These are phyloP conservation scores for Agonum fuliginosum DNA, from an alignment of 2,888 invertebrate genomes.

Conservation along the genomic window DNA sequence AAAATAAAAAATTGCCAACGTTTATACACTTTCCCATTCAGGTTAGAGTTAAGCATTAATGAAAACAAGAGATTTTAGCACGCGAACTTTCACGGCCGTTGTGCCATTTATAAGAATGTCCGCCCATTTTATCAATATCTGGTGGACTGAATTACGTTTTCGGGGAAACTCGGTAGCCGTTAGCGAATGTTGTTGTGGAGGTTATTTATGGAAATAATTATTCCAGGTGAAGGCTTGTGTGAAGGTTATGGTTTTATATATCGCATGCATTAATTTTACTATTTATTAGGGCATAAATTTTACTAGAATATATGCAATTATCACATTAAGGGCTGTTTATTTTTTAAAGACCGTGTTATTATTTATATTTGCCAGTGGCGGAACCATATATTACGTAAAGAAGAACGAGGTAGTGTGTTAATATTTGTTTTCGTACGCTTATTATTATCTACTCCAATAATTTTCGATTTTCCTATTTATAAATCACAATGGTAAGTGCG, in stretches of 20 bases:
- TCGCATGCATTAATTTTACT: background rate
- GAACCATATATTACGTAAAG: no score
- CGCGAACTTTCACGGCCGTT: constrained; percentile 30
- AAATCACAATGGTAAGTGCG: no score
- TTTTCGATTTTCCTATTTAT: no score
- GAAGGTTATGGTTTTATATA: no score
- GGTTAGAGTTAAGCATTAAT: constrained; percentile 21
- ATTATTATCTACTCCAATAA: no score
- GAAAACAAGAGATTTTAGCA: constrained; percentile 46
- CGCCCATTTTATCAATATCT: constrained; percentile 8
- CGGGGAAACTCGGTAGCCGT: no score
- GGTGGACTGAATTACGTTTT: constrained; percentile 1
- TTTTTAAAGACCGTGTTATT: no score
- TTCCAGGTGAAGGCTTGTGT: background rate
- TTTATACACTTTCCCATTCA: no score
- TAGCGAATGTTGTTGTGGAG: background rate
- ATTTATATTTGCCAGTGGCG: no score
- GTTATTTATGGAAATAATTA: constrained; percentile 17
- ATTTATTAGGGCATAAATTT: background rate
- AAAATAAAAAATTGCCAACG: constrained; percentile 32
- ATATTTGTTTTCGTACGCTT: no score
- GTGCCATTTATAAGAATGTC: constrained; percentile 42
- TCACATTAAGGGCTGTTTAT: no score
- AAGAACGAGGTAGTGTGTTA: no score
- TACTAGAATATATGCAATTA: background rate